Conservation (phyloP, 2,888 invertebrate genomes). For the Drosophila formosana region DNA sequence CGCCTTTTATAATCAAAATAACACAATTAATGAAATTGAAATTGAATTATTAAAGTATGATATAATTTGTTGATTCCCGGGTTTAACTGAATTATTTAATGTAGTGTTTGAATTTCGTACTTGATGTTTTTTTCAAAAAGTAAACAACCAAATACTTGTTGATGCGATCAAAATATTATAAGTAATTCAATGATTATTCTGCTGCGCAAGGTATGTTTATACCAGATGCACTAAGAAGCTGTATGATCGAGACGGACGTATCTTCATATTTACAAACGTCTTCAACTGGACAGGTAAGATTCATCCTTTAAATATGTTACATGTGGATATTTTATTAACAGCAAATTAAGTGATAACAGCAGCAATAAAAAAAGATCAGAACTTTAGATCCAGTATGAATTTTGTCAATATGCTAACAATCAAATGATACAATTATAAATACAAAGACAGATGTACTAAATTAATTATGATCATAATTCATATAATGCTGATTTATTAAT, state of each 20-base stretch:
- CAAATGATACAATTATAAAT: no score
- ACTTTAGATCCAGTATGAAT: not conserved
- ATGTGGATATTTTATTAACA: not conserved
- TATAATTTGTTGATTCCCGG: not conserved
- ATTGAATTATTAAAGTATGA: not conserved
- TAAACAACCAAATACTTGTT: slow-evolving; percentile 25
- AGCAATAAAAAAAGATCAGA: not conserved
- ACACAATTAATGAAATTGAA: not conserved
- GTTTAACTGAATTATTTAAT: not conserved
- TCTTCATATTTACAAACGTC: slow-evolving; percentile 97
- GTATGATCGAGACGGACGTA: slow-evolving; percentile 98
- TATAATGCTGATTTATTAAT: slow-evolving; percentile 41
- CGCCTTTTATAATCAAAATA: not conserved
- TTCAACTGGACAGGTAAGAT: slow-evolving; percentile 95
- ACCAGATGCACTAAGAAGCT: slow-evolving; percentile 96
- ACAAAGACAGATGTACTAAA: not conserved
- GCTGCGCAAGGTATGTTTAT: slow-evolving; percentile 90
- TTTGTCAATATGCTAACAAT: not conserved
- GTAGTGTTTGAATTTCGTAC: no score
- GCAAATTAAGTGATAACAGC: not conserved
- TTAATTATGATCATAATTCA: slow-evolving; percentile 9
- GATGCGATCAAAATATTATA: slow-evolving; percentile 32
- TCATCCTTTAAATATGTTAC: not conserved
- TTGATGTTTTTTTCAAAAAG: not conserved
- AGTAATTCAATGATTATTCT: slow-evolving; percentile 55